phyloP scores from a whole-genome alignment of 2,888 invertebrate species.

The Crocallis elinguaria region DNA sequence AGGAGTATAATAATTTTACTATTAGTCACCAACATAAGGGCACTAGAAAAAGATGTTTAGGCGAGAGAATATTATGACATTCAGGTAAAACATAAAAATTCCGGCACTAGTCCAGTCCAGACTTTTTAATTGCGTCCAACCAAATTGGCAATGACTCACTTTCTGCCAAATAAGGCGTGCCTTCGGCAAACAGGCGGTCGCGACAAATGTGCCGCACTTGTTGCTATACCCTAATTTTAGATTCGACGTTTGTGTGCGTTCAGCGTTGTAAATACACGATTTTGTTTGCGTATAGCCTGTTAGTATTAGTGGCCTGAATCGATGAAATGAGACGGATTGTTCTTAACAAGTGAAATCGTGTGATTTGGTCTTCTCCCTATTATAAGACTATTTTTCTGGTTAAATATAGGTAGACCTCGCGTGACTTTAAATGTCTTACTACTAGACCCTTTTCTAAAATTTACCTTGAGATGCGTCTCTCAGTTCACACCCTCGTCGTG shows the following conservation, averaged over 20 bases:
- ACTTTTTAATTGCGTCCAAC: conserved; percentile 26
- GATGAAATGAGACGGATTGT: conserved; percentile 3
- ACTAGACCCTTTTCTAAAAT: no score
- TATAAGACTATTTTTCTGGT: no score
- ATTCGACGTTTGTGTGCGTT: conserved; percentile 32
- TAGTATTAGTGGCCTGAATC: conserved; percentile 14
- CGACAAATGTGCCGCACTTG: conserved; percentile 37
- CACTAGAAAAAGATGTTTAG: neutral
- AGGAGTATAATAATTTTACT: no score
- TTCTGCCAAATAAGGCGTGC: conserved; percentile 37
- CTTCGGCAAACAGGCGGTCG: conserved; percentile 31
- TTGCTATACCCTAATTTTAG: conserved; percentile 41
- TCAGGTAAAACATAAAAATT: conserved; percentile 10
- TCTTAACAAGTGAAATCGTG: no score
- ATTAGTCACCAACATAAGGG: neutral
- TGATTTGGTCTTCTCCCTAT: no score
- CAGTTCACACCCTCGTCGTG: no score
- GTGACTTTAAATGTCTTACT: no score
- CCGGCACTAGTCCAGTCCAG: conserved; percentile 9
- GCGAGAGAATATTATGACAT: conserved; percentile 15
- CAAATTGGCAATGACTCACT: conserved; percentile 38
- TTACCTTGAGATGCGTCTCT: no score
- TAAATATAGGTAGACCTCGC: no score
- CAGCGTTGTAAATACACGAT: conserved; percentile 22
- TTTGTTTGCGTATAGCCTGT: conserved; percentile 20